A percentile compares a stretch with the other conserved stretches of the same genome.
These are phyloP conservation scores for Carpatolechia fugitivella DNA, from an alignment of 2,888 invertebrate species.

Conservation along the genomic window DNA sequence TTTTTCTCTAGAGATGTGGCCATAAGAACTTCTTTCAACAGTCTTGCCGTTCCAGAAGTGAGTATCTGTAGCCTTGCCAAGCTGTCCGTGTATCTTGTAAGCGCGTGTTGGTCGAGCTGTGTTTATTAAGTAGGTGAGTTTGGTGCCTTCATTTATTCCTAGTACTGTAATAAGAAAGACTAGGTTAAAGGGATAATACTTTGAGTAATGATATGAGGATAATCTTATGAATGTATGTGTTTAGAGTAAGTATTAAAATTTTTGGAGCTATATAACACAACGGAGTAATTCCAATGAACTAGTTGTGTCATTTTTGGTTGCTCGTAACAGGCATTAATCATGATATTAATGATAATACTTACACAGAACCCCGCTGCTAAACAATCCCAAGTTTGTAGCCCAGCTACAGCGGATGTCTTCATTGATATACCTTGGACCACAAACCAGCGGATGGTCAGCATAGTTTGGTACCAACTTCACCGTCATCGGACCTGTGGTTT, in stretches of 20 bases:
- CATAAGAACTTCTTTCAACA: conserved; percentile 83
- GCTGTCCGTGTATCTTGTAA: conserved; percentile 85
- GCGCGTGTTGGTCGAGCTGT: conserved; percentile 82
- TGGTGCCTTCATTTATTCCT: conserved; percentile 85
- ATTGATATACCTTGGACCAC: conserved; percentile 86
- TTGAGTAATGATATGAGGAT: too few relatives aligned
- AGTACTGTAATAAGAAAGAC: conserved; percentile 85
- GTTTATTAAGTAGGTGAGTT: conserved; percentile 76
- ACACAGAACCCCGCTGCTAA: conserved; percentile 88
- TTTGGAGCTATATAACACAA: too few relatives aligned
- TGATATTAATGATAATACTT: conserved; percentile 46
- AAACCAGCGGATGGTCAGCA: conserved; percentile 86
- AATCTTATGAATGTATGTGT: too few relatives aligned
- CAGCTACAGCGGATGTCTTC: conserved; percentile 82
- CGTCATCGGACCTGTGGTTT: conserved; percentile 77
- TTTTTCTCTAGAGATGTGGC: conserved; percentile 83
- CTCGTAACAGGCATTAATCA: too few relatives aligned
- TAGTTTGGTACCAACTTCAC: conserved; percentile 83
- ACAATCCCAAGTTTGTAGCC: conserved; percentile 80
- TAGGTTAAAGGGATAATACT: too few relatives aligned
- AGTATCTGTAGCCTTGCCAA: conserved; percentile 88
- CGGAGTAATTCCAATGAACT: too few relatives aligned
- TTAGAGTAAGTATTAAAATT: too few relatives aligned
- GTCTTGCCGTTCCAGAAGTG: conserved; percentile 85
- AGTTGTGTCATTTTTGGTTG: too few relatives aligned